Evolutionary conservation across 2,113 vertebrate genomes (phyloP).

Genomic region (Gallinago paraguaiae): DNA sequence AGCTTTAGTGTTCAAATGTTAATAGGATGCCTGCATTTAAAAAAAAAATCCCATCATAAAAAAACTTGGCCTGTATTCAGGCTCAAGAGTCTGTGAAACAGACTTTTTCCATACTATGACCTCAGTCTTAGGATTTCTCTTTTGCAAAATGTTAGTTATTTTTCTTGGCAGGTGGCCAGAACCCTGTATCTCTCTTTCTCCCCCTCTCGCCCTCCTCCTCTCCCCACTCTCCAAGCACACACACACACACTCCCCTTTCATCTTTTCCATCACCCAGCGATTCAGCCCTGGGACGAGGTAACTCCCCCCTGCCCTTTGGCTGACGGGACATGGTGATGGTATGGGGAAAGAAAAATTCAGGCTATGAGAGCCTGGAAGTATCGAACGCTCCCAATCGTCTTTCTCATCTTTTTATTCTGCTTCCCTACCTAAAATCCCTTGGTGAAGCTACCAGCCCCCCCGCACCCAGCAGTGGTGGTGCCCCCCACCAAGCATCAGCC

Average conservation of each 20-base stretch:
- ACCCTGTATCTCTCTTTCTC: constrained; percentile 49
- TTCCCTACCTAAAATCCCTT: neutral
- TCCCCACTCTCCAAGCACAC: neutral
- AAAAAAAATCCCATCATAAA: neutral
- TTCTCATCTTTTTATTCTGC: neutral
- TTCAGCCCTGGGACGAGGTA: neutral
- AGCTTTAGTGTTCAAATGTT: constrained; percentile 68
- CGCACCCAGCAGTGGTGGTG: neutral
- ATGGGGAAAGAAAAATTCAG: neutral
- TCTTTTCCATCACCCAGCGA: neutral
- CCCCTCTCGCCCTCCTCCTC: neutral
- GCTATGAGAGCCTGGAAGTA: neutral
- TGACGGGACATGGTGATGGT: neutral
- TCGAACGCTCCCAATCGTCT: rapidly evolving
- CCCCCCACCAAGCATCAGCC: neutral
- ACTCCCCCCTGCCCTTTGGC: neutral
- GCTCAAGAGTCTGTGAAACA: constrained; percentile 73
- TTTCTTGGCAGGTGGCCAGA: constrained; percentile 69
- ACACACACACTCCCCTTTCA: neutral
- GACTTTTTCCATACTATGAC: constrained; percentile 79
- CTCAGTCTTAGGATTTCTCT: constrained; percentile 74
- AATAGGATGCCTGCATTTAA: constrained; percentile 59
- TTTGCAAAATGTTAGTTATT: constrained; percentile 74
- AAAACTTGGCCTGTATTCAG: constrained; percentile 63
- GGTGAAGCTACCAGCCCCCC: neutral